These are phyloP conservation scores for Hydrocynus forskahlii DNA, from an alignment of 2,797 vertebrate genomes.

Conservation along the genomic window DNA sequence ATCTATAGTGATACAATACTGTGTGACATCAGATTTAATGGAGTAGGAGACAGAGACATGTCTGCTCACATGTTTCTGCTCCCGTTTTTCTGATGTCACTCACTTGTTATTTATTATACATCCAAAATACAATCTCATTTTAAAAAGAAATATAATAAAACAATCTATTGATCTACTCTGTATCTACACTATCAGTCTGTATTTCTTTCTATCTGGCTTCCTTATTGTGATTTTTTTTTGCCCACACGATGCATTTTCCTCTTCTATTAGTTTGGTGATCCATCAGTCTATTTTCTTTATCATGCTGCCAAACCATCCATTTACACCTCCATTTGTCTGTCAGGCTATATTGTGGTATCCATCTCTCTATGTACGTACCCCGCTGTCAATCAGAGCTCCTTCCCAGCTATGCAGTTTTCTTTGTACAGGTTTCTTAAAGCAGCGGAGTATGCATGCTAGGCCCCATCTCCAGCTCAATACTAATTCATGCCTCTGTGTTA, in stretches of 20 bases:
- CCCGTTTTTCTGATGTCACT: slow-evolving; percentile 28
- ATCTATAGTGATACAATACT: slow-evolving; percentile 24
- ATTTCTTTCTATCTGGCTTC: slow-evolving; percentile 78
- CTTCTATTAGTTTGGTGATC: slow-evolving; percentile 81
- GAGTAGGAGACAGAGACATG: slow-evolving; percentile 49
- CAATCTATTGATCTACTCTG: slow-evolving; percentile 77
- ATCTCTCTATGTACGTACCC: slow-evolving; percentile 75
- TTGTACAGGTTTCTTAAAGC: slow-evolving; percentile 28
- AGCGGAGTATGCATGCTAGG: not conserved
- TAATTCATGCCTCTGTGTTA: not conserved
- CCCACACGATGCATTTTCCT: slow-evolving; percentile 72
- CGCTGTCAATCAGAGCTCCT: slow-evolving; percentile 75
- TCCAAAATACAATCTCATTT: slow-evolving; percentile 75
- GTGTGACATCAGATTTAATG: slow-evolving; percentile 50
- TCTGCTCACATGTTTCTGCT: slow-evolving; percentile 41
- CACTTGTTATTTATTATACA: slow-evolving; percentile 66
- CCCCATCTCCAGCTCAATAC: not conserved
- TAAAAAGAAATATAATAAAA: slow-evolving; percentile 78
- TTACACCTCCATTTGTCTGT: slow-evolving; percentile 84
- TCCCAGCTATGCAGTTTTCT: slow-evolving; percentile 47
- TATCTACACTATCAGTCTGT: slow-evolving; percentile 82
- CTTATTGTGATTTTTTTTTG: slow-evolving; percentile 64
- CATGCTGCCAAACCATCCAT: slow-evolving; percentile 85
- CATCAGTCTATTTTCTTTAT: slow-evolving; percentile 87
- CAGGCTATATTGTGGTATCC: slow-evolving; percentile 81